Evolutionary conservation across 92 coral and sea anemone species (phyloP), one percentile per base, ranked within the genome.

Genomic region (Palythoa grandiflora): DNA sequence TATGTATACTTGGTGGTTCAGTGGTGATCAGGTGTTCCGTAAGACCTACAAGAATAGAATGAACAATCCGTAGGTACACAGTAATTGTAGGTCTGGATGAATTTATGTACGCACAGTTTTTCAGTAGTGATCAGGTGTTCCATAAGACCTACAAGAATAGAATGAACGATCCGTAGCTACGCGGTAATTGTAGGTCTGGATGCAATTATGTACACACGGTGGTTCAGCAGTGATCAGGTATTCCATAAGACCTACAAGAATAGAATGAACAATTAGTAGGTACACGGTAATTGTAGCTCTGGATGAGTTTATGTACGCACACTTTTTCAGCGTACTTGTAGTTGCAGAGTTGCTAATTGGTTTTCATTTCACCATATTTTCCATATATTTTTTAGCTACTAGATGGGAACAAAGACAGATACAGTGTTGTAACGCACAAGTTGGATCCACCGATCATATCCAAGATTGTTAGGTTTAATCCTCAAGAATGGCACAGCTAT

Each of bases 391-490:
- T 8, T 44, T 6, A 44, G 50, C 7, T 44, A 44, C 50, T 44
- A 8, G 50, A 44, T 4, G 50, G 50, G 50, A 44, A 44, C 50
- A 44, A 44, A 44, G 50, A 44, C 50, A 44, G 50, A 44, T 44
- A 4, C 50, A 44, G 6, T 44, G 50, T 44, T 8, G 88, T 84
- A 9, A 28, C 78, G 20, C 68, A 84, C 80, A 5, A 2, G 37
- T n/a, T 84, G 80, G 78, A 84, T 36, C 88, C 88, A 2, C 71
- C 88, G 28, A 72, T 84, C 53, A 84, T 51, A 20, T 4, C 80
- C 36, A 84, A 72, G 80, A 72, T 72, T 15, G 28, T 84, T 14
- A 51, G 88, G 52, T 57, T 84, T 51, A 84, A 74, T 39, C 88
- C 88, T n/a, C 88, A 84, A 52, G 28, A 7, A 1, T 84, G 88